A percentile compares a stretch with the other conserved stretches of the same genome.
These are phyloP conservation scores for Dicycla oo DNA, from an alignment of 2,888 invertebrate species.

Conservation along the genomic window DNA sequence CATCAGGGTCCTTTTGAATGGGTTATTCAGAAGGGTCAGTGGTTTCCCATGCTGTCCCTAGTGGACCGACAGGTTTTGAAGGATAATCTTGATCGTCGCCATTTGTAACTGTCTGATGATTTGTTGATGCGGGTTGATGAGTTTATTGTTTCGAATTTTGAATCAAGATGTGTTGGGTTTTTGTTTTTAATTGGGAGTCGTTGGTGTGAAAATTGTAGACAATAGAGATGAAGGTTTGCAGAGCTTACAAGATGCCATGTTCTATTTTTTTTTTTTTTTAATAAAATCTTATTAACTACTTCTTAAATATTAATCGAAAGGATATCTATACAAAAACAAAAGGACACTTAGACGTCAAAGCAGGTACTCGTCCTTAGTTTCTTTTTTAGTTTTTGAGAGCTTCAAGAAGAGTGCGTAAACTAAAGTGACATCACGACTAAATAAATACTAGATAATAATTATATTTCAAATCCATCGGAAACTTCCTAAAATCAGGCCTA, in stretches of 20 bases:
- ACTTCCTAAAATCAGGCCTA: too few relatives aligned
- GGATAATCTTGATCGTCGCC: slow-evolving; percentile 45
- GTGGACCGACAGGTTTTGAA: slow-evolving; percentile 37
- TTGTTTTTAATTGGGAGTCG: background rate
- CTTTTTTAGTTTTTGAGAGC: too few relatives aligned
- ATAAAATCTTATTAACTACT: too few relatives aligned
- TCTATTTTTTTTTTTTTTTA: background rate
- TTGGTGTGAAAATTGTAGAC: background rate
- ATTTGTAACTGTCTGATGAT: slow-evolving; percentile 38
- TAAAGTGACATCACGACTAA: background rate
- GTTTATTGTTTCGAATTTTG: slow-evolving; percentile 33
- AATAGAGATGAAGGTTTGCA: background rate
- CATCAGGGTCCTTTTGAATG: slow-evolving; percentile 28
- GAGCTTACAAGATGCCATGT: background rate
- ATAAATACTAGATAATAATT: too few relatives aligned
- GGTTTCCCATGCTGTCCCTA: slow-evolving; percentile 44
- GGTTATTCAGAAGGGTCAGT: slow-evolving; percentile 47
- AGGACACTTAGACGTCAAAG: too few relatives aligned
- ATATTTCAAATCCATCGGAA: background rate
- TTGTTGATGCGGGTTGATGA: slow-evolving; percentile 43
- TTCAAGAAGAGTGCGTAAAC: background rate
- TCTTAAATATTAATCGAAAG: background rate
- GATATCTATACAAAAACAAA: too few relatives aligned
- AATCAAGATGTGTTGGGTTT: slow-evolving; percentile 19
- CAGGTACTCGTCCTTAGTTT: too few relatives aligned